Conservation (phyloP, 1,140 invertebrate species). For the Dendroctonus valens region DNA sequence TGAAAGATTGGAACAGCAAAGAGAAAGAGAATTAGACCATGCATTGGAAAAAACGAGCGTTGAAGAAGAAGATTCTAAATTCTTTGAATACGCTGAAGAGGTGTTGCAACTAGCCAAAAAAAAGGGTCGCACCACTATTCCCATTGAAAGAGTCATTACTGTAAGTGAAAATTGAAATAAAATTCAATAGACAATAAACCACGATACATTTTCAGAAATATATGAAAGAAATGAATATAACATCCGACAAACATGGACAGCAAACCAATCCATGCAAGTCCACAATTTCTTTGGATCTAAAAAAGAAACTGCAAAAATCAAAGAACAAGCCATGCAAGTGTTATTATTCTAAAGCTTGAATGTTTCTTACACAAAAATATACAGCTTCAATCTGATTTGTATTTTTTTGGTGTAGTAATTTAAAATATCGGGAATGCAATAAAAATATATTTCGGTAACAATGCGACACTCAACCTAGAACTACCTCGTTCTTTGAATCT, state of each 20-base stretch:
- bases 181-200: neutral
- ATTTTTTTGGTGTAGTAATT: too few species aligned
- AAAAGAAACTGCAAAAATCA: neutral
- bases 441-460: too few species aligned
- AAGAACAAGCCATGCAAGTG: too few species aligned
- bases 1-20: slow-evolving; percentile 50
- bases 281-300: neutral
- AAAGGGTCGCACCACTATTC: slow-evolving; percentile 40
- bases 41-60: neutral
- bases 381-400: too few species aligned
- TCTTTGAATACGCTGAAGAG: slow-evolving; percentile 47
- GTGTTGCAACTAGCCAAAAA: slow-evolving; percentile 43
- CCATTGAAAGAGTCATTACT: slow-evolving; percentile 42
- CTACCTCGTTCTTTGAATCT: too few species aligned
- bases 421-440: too few species aligned
- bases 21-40: slow-evolving; percentile 38
- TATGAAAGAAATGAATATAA: slow-evolving; percentile 15
- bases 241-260: neutral
- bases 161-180: slow-evolving; percentile 24
- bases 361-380: too few species aligned
- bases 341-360: too few species aligned
- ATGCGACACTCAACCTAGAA: too few species aligned
- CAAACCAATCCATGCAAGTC: slow-evolving; percentile 1
- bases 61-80: slow-evolving; percentile 41
- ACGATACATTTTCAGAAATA: slow-evolving; percentile 6